Evolutionary conservation across 2,797 vertebrate species (phyloP), one percentile per base, ranked within the genome.

Genomic region (Argyrosomus regius): DNA sequence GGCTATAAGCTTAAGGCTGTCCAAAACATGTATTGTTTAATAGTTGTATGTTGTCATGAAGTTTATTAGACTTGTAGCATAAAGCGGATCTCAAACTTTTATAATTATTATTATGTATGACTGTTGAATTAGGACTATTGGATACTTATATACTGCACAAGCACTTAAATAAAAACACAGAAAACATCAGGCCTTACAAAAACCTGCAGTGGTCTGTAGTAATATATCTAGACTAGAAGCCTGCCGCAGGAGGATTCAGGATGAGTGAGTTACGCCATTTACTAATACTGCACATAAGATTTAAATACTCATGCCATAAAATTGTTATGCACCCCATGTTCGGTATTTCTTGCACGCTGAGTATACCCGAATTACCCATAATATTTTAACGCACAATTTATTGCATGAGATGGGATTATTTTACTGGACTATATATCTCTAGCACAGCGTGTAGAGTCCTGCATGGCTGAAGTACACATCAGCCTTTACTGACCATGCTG

Each of bases 381-480:
- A 79, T 63, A 49, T 77, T 75, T 74, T 72, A 75, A 82, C 77
- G 58, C 57, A 43, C 17, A 62, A 35, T 80, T 70, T 87, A 87
- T 75, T 59, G 57, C 69, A 61, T 72, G 71, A 49, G 35, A 71
- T 78, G 31, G 61, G 75, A 79, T 90, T 69, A 65, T 83, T 83
- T 73, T 73, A 84, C 63, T 60, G 48, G 43, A 41, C 67, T 75
- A 43, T 56, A 46, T 83, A 66, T 79, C 52, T 75, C 3, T 12
- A 58, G 54, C 62, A 65, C 54, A 64, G 49, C 77, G 48, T 77
- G 52, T 35, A 26, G 28, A 80, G 77, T 71, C 66, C 76, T 80
- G 84, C 85, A 83, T 92, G 91, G 90, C 89, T 93, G 89, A 87
- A 83, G 81, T 84, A 91, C 86, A 86, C 85, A 66, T 89, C 78